Evolutionary conservation across 1,140 invertebrate genomes (phyloP), one percentile per base, ranked within the genome.

Genomic region (Brachionus paranguensis): DNA sequence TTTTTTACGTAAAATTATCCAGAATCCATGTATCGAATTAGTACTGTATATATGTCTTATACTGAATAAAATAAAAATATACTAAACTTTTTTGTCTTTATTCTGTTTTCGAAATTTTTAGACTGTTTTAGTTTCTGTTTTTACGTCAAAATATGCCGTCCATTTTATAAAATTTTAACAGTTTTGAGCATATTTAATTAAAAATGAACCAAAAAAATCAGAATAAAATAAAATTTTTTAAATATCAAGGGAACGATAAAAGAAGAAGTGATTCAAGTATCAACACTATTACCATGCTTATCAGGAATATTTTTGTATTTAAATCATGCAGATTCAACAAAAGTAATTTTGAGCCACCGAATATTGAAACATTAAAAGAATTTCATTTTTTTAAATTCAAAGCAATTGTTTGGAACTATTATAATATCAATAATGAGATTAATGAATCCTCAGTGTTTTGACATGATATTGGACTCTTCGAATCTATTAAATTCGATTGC

Each of bases 401-500:
- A 68, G 53, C 50, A 64, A 47, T 10, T 81, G 8, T 81, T n/a
- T 68, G 78, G 53, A 41, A 45, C 37, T 27, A 81, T 64, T 29
- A 20, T 81, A 37, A 37, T 81, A 37, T 60, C 78, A 4, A 43
- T 81, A 24, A 81, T 81, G 78, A 14, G 78, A 41, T 10, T 37
- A n/a, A 64, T 81, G 53, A 37, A 81, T 3, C n/a, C 33, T 37
- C 33, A 53, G 24, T 55, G 60, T 64, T 64, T 43, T 24, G 20
- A 81, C 8, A 37, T 11, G 2, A 29, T 81, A 29, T 41, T 81
- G 10, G 53, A 81, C 12, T 60, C 27, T 20, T 41, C 17, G 2
- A 20, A 64, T 29, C 1, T 0, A 64, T 4, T 0, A 12, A 14
- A 64, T 14, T 24, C 50, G 17, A 17, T 68, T 6, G 53, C 43